Conservation (phyloP, 2,797 vertebrate genomes). For the Phrynocephalus forsythii region DNA sequence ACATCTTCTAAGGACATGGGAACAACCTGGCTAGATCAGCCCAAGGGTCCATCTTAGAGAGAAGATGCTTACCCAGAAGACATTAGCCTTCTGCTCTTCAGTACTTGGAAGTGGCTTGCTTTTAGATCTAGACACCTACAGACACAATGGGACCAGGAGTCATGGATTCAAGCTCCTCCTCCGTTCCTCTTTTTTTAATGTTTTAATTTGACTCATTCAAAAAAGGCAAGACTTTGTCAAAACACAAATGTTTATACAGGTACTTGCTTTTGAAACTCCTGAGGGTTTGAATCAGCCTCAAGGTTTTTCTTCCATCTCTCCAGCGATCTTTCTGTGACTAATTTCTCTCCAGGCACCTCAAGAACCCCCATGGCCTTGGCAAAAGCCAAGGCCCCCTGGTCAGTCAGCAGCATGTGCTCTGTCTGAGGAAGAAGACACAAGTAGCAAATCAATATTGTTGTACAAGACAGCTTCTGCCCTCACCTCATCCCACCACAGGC, state of each 20-base stretch:
- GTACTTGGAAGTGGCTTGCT: neutral
- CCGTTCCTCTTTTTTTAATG: neutral
- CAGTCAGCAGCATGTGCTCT: conserved; percentile 87
- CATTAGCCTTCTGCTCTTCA: neutral
- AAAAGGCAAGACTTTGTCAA: neutral
- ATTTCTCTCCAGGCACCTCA: conserved; percentile 82
- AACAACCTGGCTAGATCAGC: neutral
- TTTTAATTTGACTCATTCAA: neutral
- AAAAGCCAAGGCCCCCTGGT: conserved; percentile 86
- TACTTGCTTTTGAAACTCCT: conserved; percentile 83
- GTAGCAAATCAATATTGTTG: neutral
- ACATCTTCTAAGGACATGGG: neutral
- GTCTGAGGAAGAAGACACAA: conserved; percentile 79
- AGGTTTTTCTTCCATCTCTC: conserved; percentile 86
- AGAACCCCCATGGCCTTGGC: conserved; percentile 86
- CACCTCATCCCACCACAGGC: neutral
- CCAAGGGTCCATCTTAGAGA: neutral
- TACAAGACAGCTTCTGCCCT: neutral
- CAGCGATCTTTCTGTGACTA: conserved; percentile 86
- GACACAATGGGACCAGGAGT: neutral
- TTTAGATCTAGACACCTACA: neutral
- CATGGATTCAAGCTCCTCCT: conserved; percentile 8
- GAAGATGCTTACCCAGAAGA: neutral
- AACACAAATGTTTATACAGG: neutral
- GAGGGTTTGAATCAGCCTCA: conserved; percentile 75